phyloP scores from a whole-genome alignment of 1,140 invertebrate genomes.

The Drosophila persimilis region DNA sequence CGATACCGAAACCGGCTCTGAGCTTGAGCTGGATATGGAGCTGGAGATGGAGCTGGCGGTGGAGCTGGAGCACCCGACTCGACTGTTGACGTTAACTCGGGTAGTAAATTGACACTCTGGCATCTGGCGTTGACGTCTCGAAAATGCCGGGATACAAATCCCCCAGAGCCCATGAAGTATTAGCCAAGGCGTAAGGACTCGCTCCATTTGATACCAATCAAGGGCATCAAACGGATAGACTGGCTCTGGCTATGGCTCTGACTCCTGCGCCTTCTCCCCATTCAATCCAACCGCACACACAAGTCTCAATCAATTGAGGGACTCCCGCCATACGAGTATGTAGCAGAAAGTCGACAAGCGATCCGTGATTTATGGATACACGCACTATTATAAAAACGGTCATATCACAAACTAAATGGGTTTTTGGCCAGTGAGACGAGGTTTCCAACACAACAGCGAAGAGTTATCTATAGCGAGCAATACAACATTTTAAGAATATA shows the following conservation, averaged over 20 bases:
- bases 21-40: no score
- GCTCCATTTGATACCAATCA: constrained; percentile 57
- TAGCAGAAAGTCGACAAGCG: constrained; percentile 2
- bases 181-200: constrained; percentile 13
- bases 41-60: no score
- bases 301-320: constrained; percentile 55
- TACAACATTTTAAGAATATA: no score
- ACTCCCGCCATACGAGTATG: constrained; percentile 30
- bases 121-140: constrained; percentile 35
- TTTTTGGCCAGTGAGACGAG: no score
- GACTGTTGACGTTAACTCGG: constrained; percentile 9
- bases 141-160: constrained; percentile 38
- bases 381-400: not conserved
- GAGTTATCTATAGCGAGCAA: not conserved
- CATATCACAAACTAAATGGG: no score
- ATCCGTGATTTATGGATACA: constrained; percentile 25
- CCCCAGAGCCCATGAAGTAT: constrained; percentile 24
- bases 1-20: not conserved
- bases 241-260: constrained; percentile 1
- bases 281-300: constrained; percentile 14
- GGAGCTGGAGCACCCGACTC: not conserved
- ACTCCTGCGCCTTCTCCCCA: not conserved
- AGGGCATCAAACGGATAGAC: constrained; percentile 43
- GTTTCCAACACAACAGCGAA: no score
- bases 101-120: constrained; percentile 47